Evolutionary conservation across 1,140 invertebrate species (phyloP).

Genomic region (Neodiprion pinetum): DNA sequence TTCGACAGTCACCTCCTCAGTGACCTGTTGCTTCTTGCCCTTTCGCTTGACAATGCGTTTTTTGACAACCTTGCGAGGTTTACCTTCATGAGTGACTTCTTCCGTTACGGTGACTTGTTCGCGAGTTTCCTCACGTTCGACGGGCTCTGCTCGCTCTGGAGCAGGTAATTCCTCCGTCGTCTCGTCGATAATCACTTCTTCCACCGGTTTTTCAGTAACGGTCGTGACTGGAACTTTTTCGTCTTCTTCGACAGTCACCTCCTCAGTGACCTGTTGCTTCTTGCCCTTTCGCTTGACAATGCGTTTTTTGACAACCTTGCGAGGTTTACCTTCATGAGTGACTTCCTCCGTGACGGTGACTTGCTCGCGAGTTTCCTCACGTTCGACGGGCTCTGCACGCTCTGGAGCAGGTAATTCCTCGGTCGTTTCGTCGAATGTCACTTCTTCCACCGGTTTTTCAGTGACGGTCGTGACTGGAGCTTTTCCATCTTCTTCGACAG

Average conservation of each 20-base stretch:
- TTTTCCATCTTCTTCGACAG: constrained; percentile 54
- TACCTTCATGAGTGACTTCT: constrained; percentile 42
- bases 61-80: constrained; percentile 40
- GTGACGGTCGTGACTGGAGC: constrained; percentile 21
- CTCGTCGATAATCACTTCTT: constrained; percentile 40
- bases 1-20: constrained; percentile 53
- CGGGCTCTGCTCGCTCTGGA: constrained; percentile 41
- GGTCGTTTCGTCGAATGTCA: neutral
- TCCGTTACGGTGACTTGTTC: constrained; percentile 29
- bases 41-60: constrained; percentile 55
- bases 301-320: no score
- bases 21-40: constrained; percentile 52
- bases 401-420: constrained; percentile 32
- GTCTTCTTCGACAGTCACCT: no score
- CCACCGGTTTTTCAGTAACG: constrained; percentile 12
- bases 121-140: constrained; percentile 36
- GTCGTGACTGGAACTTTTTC: no score
- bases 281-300: no score
- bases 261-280: no score
- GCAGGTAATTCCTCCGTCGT: constrained; percentile 46
- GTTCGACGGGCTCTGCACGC: constrained; percentile 19
- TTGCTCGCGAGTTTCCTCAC: constrained; percentile 27
- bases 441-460: constrained; percentile 19
- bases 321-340: constrained; percentile 28
- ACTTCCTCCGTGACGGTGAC: constrained; percentile 31